These are phyloP conservation scores for Eucera pruinosa DNA, from an alignment of 2,888 invertebrate genomes.

Conservation along the genomic window DNA sequence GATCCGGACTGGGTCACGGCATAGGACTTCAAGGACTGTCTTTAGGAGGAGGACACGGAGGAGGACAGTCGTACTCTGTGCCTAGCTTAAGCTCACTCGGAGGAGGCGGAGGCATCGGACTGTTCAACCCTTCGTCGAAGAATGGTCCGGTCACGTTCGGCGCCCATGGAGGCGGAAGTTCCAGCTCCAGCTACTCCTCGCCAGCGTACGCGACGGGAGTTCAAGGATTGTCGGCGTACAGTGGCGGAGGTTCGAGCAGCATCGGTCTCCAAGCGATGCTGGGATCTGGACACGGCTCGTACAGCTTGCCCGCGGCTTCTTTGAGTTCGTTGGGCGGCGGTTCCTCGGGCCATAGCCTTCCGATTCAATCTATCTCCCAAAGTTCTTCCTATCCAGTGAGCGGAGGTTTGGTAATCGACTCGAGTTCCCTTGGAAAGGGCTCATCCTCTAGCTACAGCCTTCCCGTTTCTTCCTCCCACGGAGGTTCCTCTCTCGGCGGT, in stretches of 20 bases:
- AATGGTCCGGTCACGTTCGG: constrained; percentile 81
- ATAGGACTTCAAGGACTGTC: constrained; percentile 57
- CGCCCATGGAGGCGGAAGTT: constrained; percentile 58
- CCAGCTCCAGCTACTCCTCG: constrained; percentile 21
- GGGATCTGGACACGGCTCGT: constrained; percentile 67
- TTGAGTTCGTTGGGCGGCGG: constrained; percentile 62
- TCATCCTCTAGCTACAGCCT: constrained; percentile 67
- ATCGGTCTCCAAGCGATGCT: constrained; percentile 70
- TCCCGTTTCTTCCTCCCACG: constrained; percentile 66
- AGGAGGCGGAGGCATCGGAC: constrained; percentile 51
- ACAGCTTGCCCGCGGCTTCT: constrained; percentile 56
- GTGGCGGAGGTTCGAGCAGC: constrained; percentile 63
- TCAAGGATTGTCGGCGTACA: constrained; percentile 76
- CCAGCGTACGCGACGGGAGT: constrained; percentile 71
- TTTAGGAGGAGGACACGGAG: constrained; percentile 59
- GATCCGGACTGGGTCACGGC: constrained; percentile 64
- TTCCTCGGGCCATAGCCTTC: constrained; percentile 56
- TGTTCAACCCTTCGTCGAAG: constrained; percentile 71
- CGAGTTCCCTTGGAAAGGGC: constrained; percentile 53
- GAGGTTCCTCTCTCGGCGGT: constrained; percentile 41
- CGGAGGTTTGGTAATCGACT: constrained; percentile 72
- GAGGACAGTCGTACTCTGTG: constrained; percentile 64
- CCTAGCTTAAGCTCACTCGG: constrained; percentile 52
- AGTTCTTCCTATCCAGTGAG: constrained; percentile 67
- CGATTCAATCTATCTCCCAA: constrained; percentile 39